phyloP scores from a whole-genome alignment of 2,888 invertebrate species.

The Cerastoderma edule region DNA sequence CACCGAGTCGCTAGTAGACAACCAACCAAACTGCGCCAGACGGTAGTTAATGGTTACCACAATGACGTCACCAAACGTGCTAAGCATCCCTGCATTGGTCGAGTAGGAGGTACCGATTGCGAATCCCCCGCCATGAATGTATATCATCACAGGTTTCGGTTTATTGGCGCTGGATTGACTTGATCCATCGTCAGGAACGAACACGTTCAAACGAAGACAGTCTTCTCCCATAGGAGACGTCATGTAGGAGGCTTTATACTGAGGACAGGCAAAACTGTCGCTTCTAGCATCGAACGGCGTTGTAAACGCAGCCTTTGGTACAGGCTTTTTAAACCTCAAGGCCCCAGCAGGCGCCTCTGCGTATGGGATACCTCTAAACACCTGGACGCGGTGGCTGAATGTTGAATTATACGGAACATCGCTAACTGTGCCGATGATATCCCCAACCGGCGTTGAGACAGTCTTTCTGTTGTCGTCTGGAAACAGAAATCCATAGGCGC shows the following conservation, averaged over 20 bases:
- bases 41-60: constrained; percentile 67
- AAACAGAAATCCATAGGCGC: too few relatives aligned
- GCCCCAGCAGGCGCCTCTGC: not conserved
- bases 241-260: too few relatives aligned
- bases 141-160: constrained; percentile 15
- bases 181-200: too few relatives aligned
- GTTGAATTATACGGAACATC: not conserved
- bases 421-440: constrained; percentile 1
- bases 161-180: too few relatives aligned
- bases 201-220: not conserved
- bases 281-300: not conserved
- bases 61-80: constrained; percentile 46
- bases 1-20: constrained; percentile 57
- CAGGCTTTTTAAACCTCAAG: constrained; percentile 6
- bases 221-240: not conserved
- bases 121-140: constrained; percentile 22
- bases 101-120: not conserved
- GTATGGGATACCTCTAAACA: not conserved
- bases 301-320: not conserved
- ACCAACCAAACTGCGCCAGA: constrained; percentile 65
- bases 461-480: too few relatives aligned
- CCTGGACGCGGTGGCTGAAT: not conserved
- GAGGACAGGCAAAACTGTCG: not conserved
- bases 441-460: constrained; percentile 1
- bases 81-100: constrained; percentile 42